Evolutionary conservation across 2,888 invertebrate species (phyloP), one percentile per base, ranked within the genome.

Genomic region (Bibio marci): DNA sequence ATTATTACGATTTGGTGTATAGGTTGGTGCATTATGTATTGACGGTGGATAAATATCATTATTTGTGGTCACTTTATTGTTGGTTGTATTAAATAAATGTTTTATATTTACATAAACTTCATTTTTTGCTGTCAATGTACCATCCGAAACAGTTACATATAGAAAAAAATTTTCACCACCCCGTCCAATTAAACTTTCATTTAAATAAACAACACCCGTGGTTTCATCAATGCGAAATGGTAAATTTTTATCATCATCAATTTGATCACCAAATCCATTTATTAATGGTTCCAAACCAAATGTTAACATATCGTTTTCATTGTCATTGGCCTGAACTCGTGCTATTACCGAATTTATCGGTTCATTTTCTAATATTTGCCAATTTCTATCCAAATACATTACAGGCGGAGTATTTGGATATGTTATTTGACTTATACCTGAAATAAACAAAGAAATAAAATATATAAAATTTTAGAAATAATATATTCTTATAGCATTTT

Each of bases 171-270:
- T 68, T 52, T 75, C 65, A 7, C 76, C 78, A 41, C 66, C 76
- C 67, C 77, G 71, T 53, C 80, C 80, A 49, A 61, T 59, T 26
- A 88, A 66, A 1, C 82, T 78, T 52, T 85, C 78, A 51, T 85
- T 86, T 36, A 87, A 70, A 49, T 73, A 78, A 38, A 88, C 80
- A 5, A 74, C 73, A 25, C 88, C 88, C 1, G 78, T 79, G 4
- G 63, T 62, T 28, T 73, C 70, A 57, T 88, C 73, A 44, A 90
- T 86, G 33, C 67, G 62, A 55, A 88, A 88, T 2, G 86, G 86
- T 17, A 79, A 64, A 7, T 36, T 46, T 12, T 44, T 46, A 11
- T 46, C 45, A 31, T 52, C 48, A 7, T 46, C 44, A 14, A 53
- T 54, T 33, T 48, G 40, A 11, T 45, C 43, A 17, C 45, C 47